Evolutionary conservation across 2,888 invertebrate genomes (phyloP).

Genomic region (Caenorhabditis sinica): DNA sequence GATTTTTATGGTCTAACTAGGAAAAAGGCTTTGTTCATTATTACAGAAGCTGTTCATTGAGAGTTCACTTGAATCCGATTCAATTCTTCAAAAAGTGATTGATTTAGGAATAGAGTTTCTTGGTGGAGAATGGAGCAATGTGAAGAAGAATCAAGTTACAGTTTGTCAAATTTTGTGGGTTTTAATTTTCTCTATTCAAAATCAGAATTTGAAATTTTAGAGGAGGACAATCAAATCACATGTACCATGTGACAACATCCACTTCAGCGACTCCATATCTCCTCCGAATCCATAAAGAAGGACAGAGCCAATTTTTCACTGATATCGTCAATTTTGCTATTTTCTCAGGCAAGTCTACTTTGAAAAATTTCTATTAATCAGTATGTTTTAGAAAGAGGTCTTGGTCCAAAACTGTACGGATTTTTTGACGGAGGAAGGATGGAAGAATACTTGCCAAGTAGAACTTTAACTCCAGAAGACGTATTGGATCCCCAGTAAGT

Average conservation of each 20-base stretch:
- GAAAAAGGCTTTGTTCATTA: neutral
- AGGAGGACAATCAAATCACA: slow-evolving; percentile 17
- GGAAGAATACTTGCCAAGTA: slow-evolving; percentile 23
- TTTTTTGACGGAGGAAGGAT: slow-evolving; percentile 27
- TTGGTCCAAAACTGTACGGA: slow-evolving; percentile 11
- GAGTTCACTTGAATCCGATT: neutral
- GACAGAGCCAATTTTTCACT: slow-evolving; percentile 3
- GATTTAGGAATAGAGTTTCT: slow-evolving; percentile 10
- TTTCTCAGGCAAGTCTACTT: slow-evolving; percentile 1
- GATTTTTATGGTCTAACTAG: neutral
- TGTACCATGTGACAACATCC: slow-evolving; percentile 31
- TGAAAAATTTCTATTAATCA: neutral
- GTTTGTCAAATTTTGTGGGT: slow-evolving; percentile 9
- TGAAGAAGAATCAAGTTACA: neutral
- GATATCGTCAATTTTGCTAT: slow-evolving; percentile 24
- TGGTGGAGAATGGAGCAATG: slow-evolving; percentile 13
- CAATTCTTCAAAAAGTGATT: slow-evolving; percentile 8
- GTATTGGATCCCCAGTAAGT: slow-evolving; percentile 11
- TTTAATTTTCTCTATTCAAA: neutral
- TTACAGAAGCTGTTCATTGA: slow-evolving; percentile 17
- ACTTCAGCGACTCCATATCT: slow-evolving; percentile 11
- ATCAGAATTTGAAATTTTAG: neutral
- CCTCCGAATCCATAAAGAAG: slow-evolving; percentile 16
- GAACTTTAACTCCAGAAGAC: slow-evolving; percentile 3
- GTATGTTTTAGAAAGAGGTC: slow-evolving; percentile 26